Evolutionary conservation across 2,888 invertebrate genomes (phyloP).

Genomic region (Caenorhabditis auriculariae): DNA sequence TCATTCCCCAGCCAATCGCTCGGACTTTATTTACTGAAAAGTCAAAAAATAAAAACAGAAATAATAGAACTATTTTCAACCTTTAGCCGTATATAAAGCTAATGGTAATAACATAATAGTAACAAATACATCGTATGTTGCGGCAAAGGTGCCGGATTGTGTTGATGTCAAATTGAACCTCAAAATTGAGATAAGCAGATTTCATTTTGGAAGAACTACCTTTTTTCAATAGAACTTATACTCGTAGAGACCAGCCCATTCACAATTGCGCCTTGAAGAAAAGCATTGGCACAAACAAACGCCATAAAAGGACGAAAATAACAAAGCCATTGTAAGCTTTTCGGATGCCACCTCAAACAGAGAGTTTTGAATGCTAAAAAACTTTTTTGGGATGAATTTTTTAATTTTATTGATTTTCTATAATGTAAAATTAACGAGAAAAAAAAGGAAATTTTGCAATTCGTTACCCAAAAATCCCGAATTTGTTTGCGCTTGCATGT

Average conservation of each 20-base stretch:
- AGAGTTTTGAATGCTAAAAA: neutral
- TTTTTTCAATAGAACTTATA: slow-evolving; percentile 45
- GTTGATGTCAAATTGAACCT: slow-evolving; percentile 43
- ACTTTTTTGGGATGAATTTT: too few relatives aligned
- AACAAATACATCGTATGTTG: slow-evolving; percentile 44
- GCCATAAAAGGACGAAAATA: slow-evolving; percentile 36
- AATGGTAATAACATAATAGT: slow-evolving; percentile 42
- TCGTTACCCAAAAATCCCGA: too few relatives aligned
- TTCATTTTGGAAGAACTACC: slow-evolving; percentile 9
- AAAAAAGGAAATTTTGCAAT: too few relatives aligned
- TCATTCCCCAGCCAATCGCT: slow-evolving; percentile 42
- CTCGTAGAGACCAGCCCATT: slow-evolving; percentile 46
- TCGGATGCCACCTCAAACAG: slow-evolving; percentile 21
- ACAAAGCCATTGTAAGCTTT: slow-evolving; percentile 21
- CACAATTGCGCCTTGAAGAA: slow-evolving; percentile 46
- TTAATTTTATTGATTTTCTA: too few relatives aligned
- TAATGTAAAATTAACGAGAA: too few relatives aligned
- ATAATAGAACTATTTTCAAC: too few relatives aligned
- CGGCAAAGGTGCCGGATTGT: slow-evolving; percentile 42
- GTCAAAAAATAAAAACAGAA: neutral
- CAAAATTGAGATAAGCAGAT: neutral
- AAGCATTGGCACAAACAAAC: slow-evolving; percentile 34
- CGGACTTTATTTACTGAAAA: slow-evolving; percentile 43
- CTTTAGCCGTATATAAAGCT: slow-evolving; percentile 31
- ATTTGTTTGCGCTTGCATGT: too few relatives aligned